These are phyloP conservation scores for Podarcis cretensis DNA, from an alignment of 2,113 vertebrate genomes.

Conservation along the genomic window DNA sequence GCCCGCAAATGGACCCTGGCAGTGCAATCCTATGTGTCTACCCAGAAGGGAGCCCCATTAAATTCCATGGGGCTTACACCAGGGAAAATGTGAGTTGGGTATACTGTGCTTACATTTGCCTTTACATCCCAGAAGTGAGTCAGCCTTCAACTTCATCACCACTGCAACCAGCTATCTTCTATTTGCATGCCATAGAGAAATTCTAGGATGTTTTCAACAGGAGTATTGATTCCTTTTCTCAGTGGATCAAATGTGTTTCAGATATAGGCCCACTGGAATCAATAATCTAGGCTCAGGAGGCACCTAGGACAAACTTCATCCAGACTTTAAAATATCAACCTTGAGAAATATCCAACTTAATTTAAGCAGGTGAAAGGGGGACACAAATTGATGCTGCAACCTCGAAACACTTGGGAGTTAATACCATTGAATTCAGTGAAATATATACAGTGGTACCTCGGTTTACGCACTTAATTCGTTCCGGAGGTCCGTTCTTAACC, in stretches of 20 bases:
- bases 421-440: too few species aligned
- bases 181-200: not conserved
- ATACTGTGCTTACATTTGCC: too few species aligned
- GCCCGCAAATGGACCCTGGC: not conserved
- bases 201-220: not conserved
- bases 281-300: not conserved
- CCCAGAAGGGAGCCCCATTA: too few species aligned
- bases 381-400: not conserved
- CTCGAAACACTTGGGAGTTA: not conserved
- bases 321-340: not conserved
- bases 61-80: too few species aligned
- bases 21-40: too few species aligned
- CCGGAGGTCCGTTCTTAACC: too few species aligned
- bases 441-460: too few species aligned
- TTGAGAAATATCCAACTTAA: not conserved
- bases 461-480: too few species aligned
- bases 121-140: too few species aligned
- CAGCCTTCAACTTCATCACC: too few species aligned
- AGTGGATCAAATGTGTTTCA: slow-evolving; percentile 2
- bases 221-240: not conserved
- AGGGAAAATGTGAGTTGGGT: too few species aligned
- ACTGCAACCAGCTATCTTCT: not conserved
- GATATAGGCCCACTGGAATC: not conserved
- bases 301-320: not conserved
- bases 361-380: slow-evolving; percentile 15